A percentile compares a stretch with the other conserved stretches of the same genome.
Evolutionary conservation across 2,888 invertebrate genomes (phyloP).

Genomic region (Embidobia sp.): DNA sequence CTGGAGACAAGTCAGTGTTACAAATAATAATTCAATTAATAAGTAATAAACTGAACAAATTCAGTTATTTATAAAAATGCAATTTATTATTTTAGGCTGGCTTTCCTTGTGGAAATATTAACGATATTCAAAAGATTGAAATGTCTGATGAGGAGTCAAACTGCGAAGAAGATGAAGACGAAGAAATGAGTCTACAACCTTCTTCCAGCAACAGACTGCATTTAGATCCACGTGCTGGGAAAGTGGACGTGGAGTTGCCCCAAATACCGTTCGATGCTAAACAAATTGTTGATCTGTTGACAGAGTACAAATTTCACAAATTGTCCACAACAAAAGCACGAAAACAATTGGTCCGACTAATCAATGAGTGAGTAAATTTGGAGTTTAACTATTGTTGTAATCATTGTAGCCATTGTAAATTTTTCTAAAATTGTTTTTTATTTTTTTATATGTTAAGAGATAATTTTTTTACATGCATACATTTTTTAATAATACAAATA

Average conservation of each 20-base stretch:
- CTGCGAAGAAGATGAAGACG: conserved; percentile 78
- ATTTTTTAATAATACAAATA: too few species aligned
- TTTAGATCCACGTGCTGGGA: conserved; percentile 91
- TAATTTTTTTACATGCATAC: too few species aligned
- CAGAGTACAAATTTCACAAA: conserved; percentile 82
- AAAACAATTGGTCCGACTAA: conserved; percentile 83
- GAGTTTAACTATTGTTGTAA: neutral
- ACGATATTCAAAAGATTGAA: conserved; percentile 84
- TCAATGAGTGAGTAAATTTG: conserved; percentile 82
- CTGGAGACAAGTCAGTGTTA: conserved; percentile 86
- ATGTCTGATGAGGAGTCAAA: conserved; percentile 49
- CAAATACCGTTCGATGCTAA: conserved; percentile 86
- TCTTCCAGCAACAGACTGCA: conserved; percentile 56
- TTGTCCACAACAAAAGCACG: conserved; percentile 84
- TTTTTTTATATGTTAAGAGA: too few species aligned
- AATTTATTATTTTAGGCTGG: conserved; percentile 83
- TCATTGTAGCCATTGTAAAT: too few species aligned
- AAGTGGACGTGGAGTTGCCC: conserved; percentile 88
- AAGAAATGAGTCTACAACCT: conserved; percentile 48
- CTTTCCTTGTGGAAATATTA: conserved; percentile 87
- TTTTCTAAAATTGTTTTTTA: too few species aligned
- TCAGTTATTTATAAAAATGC: neutral
- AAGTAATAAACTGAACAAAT: neutral
- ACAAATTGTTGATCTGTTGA: conserved; percentile 83
- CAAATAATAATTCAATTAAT: too few species aligned